phyloP scores from a whole-genome alignment of 2,888 invertebrate species.

The Cetonia aurata region DNA sequence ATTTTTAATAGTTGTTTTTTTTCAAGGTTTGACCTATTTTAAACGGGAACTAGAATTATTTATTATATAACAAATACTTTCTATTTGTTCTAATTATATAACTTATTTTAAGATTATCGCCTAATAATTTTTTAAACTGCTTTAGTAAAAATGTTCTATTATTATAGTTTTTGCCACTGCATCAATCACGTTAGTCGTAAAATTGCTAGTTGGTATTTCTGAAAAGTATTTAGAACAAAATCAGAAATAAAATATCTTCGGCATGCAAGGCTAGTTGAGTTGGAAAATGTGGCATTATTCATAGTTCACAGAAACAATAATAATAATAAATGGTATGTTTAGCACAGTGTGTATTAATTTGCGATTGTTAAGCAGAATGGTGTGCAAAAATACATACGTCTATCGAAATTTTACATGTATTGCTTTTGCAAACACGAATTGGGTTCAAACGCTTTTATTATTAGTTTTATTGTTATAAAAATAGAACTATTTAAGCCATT shows the following conservation, averaged over 20 bases:
- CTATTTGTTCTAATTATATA: neutral
- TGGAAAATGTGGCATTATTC: neutral
- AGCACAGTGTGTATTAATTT: slow-evolving; percentile 1
- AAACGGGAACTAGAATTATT: too few species aligned
- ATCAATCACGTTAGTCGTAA: too few species aligned
- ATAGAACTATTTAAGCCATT: too few species aligned
- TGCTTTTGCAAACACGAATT: neutral
- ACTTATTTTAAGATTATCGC: neutral
- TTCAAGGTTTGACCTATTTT: slow-evolving; percentile 5
- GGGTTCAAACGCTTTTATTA: too few species aligned
- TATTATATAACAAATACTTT: neutral
- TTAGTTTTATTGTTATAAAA: too few species aligned
- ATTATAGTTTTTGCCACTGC: too few species aligned
- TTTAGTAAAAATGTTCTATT: too few species aligned
- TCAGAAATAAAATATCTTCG: slow-evolving; percentile 21
- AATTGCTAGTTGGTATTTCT: neutral
- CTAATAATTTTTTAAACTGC: too few species aligned
- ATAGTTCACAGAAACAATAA: neutral
- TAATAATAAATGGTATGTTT: slow-evolving; percentile 4
- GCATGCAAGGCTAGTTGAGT: slow-evolving; percentile 5
- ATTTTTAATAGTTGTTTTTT: slow-evolving; percentile 15
- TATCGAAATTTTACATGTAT: neutral
- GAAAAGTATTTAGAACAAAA: slow-evolving; percentile 13
- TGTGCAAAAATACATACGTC: neutral
- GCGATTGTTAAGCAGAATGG: slow-evolving; percentile 5